Evolutionary conservation across 2,113 vertebrate genomes (phyloP), one percentile per base, ranked within the genome.

Genomic region (Circaetus cinerascens): DNA sequence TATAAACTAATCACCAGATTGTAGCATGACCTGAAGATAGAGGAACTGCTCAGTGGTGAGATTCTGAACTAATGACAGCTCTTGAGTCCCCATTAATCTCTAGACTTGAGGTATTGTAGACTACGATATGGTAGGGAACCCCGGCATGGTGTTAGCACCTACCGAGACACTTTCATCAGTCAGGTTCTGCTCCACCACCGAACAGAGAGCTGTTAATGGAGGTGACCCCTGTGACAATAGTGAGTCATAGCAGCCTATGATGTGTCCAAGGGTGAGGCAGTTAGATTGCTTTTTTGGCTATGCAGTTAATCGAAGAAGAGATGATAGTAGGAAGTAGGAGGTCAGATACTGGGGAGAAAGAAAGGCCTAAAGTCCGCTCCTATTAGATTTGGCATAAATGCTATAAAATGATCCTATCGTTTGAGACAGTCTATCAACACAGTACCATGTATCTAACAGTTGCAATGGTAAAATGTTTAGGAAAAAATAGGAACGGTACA

Each of bases 181-280:
- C 40, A 32, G 3, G 13, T 41, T 60, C 29, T 1, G 2, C 40
- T 67, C 22, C 26, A 12, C 13, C 41, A 40, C 36, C 2, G 0
- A 46, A 29, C 4, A 60, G 15, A 56, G 9, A 48, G 13, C 60
- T 68, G 11, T 15, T 43, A 43, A 55, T 55, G 10, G 15, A 43
- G 45, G 32, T 55, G 45, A 36, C 46, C 26, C 41, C 11, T 2
- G 0, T 77, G 41, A 48, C 25, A 78, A 53, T 3, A 45, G 22
- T 41, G 32, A 67, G 4, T 38, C 16, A 9, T 3, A 51, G 27
- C 15, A 66, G 29, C 20, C 62, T 56, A 30, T 23, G 45, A 7
- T 51, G 23, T 56, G 20, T 30, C 14, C 46, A 67, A 48, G 22
- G 59, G 11, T 48, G 53, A 56, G 40, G 36, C 53, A 56, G n/a